Conservation (phyloP, 2,113 vertebrate genomes). For the Mormyrus lacerda region DNA sequence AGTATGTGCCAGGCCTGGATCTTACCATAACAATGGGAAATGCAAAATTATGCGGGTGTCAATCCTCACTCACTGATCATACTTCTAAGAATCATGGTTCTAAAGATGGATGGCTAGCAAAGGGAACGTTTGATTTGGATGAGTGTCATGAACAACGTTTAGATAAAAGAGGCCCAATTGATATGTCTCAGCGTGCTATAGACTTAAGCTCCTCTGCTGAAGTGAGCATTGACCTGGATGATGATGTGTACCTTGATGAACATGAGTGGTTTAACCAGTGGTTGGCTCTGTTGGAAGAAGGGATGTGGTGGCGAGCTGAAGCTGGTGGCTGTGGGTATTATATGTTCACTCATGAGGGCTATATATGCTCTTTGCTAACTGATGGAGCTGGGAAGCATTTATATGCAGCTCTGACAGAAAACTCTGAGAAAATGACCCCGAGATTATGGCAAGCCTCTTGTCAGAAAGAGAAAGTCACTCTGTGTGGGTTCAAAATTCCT, state of each 20-base stretch:
- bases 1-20: constrained; percentile 42
- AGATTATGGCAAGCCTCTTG: constrained; percentile 57
- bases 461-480: constrained; percentile 63
- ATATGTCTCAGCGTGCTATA: constrained; percentile 72
- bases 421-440: constrained; percentile 60
- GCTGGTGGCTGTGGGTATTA: constrained; percentile 84
- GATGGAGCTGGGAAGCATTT: constrained; percentile 79
- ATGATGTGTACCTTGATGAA: constrained; percentile 57
- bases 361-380: constrained; percentile 84
- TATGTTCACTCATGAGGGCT: constrained; percentile 78
- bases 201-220: constrained; percentile 57
- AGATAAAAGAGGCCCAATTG: constrained; percentile 71
- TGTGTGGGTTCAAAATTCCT: constrained; percentile 83
- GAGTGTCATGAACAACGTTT: constrained; percentile 59
- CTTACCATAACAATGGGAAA: constrained; percentile 43
- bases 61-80: constrained; percentile 54
- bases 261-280: constrained; percentile 81
- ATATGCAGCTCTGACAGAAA: constrained; percentile 63
- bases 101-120: constrained; percentile 42
- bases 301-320: constrained; percentile 89
- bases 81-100: constrained; percentile 45
- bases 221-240: constrained; percentile 40
- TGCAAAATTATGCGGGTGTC: constrained; percentile 38
- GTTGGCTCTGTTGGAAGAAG: constrained; percentile 78
- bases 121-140: constrained; percentile 53